phyloP scores from a whole-genome alignment of 1,140 invertebrate genomes.

The Trypoxylus dichotomus region DNA sequence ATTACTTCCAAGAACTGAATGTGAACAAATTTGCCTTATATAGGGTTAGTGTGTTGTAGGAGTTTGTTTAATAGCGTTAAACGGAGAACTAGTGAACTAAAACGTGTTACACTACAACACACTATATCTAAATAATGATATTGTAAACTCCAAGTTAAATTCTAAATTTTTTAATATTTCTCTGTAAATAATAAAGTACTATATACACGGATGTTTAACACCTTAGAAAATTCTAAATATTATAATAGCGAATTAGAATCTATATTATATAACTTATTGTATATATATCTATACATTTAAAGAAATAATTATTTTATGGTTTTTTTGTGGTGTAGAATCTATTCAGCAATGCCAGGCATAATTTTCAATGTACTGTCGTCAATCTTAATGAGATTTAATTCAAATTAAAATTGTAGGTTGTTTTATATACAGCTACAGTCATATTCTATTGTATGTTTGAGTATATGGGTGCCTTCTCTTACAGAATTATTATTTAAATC shows the following conservation, averaged over 20 bases:
- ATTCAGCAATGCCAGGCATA: not conserved
- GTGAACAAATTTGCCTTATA: not conserved
- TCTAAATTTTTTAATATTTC: not conserved
- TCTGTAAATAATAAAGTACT: not conserved
- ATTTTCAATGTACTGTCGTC: too few species aligned
- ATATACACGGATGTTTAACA: not conserved
- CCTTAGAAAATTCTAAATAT: not conserved
- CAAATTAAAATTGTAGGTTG: too few species aligned
- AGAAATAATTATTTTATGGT: not conserved
- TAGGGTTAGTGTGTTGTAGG: not conserved
- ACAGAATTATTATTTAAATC: too few species aligned
- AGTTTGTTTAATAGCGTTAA: not conserved
- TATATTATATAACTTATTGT: not conserved
- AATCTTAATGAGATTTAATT: too few species aligned
- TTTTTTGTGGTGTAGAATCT: not conserved
- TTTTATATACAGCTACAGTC: too few species aligned
- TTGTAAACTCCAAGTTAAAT: not conserved
- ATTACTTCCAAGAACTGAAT: not conserved
- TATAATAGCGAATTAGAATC: not conserved
- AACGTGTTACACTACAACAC: not conserved
- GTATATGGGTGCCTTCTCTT: too few species aligned
- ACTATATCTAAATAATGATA: not conserved
- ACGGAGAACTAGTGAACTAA: not conserved
- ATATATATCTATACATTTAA: not conserved
- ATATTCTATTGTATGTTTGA: too few species aligned